Evolutionary conservation across 1,140 invertebrate species (phyloP), one percentile per base, ranked within the genome.

Genomic region (Hetaerina americana): DNA sequence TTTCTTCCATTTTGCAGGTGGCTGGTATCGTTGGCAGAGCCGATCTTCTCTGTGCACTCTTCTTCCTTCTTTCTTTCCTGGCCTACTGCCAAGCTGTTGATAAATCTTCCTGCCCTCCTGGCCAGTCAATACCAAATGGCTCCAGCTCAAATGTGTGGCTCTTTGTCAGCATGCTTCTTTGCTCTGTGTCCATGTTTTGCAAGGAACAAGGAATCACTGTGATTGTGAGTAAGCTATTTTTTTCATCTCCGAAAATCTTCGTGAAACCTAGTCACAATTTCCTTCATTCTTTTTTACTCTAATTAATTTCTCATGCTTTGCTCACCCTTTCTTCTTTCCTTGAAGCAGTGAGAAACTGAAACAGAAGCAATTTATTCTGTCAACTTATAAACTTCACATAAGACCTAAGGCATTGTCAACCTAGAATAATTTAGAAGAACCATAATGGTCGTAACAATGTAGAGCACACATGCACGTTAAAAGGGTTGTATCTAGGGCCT

Each of bases 151-250:
- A 22, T 57, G 26, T 72, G 18, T 72, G 26, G n/a, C 31, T 77
- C 26, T 49, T 73, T 24, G n/a, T 70, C 8, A 74, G 74, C 40
- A 74, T 87, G 25, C 70, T 86, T 22, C 82, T 88, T 15, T 84
- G 86, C 57, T 80, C 84, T 22, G 70, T 86, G 24, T 89, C 92
- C 66, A 92, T 96, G 85, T 80, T 98, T 27, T 95, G 89, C 78
- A 98, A 98, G 83, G 96, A 98, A 83, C 94, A 92, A 81, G 95
- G 95, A 10, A 89, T 98, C 49, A 96, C 93, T 70, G 88, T 91
- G 68, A 81, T 94, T 79, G 94, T 95, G 83, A 88, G 88, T 84
- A 72, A 73, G 69, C 66, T n/a, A 70, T 27, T 68, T 28, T 66
- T 27, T n/a, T n/a, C n/a, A n/a, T 71, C 72, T 24, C 40, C 57